Evolutionary conservation across 2,113 vertebrate species (phyloP).

Genomic region (Limanda limanda): DNA sequence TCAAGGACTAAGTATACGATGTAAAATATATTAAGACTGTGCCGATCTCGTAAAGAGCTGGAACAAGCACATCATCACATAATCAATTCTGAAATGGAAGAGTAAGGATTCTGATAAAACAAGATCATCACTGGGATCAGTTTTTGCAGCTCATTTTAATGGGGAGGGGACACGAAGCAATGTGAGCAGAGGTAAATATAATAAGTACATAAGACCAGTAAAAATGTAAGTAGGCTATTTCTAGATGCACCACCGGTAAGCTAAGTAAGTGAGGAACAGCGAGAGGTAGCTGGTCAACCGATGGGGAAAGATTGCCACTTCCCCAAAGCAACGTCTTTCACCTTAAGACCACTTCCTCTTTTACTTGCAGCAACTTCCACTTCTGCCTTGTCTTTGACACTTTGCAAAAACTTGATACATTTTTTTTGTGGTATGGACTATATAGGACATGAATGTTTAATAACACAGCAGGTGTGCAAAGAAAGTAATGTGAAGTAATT

Average conservation of each 20-base stretch:
- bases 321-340: not conserved
- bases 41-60: no score
- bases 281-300: not conserved
- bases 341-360: not conserved
- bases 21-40: no score
- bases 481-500: no score
- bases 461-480: no score
- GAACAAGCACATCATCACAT: not conserved
- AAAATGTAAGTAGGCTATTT: not conserved
- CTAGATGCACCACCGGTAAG: not conserved
- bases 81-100: not conserved
- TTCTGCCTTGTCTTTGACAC: not conserved
- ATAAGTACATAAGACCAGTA: not conserved
- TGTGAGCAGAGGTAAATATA: not conserved
- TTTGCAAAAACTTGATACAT: no score
- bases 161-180: no score
- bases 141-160: no score
- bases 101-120: not conserved
- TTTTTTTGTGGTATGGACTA: not conserved
- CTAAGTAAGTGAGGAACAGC: not conserved
- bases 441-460: no score
- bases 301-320: not conserved
- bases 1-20: no score
- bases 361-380: not conserved
- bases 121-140: no score